Percentiles rank a stretch among this genome's conserved stretches.
phyloP scores from a whole-genome alignment of 2,888 invertebrate genomes.

The Tinea pellionella region DNA sequence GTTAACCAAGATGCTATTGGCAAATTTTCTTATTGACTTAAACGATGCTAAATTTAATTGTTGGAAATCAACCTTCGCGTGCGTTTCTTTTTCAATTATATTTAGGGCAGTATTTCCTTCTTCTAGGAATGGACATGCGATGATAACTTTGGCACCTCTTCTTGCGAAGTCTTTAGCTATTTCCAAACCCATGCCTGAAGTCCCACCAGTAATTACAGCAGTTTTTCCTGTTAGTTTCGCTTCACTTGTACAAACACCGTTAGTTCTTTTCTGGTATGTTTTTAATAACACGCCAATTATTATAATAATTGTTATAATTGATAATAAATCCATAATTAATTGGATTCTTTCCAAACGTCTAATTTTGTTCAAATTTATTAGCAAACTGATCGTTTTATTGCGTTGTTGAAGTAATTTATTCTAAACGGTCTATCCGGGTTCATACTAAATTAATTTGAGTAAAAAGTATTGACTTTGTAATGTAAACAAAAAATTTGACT shows the following conservation, averaged over 20 bases:
- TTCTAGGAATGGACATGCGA: conserved; percentile 34
- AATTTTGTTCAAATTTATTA: too few species aligned
- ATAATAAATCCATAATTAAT: not conserved
- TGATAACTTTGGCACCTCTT: conserved; percentile 32
- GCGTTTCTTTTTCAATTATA: conserved; percentile 21
- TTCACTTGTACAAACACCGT: conserved; percentile 4
- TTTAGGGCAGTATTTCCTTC: conserved; percentile 25
- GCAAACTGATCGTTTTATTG: too few species aligned
- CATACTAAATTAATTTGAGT: too few species aligned
- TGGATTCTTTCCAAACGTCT: too few species aligned
- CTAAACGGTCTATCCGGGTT: too few species aligned
- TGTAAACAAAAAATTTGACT: too few species aligned
- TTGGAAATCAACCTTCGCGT: conserved; percentile 20
- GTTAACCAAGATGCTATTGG: conserved; percentile 36
- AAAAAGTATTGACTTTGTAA: too few species aligned
- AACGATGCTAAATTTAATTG: conserved; percentile 30
- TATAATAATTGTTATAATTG: not conserved
- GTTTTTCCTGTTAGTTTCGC: conserved; percentile 17
- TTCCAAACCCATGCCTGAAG: conserved; percentile 37
- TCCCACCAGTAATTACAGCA: conserved; percentile 24
- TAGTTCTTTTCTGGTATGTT: conserved; percentile 7
- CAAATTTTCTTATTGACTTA: conserved; percentile 46
- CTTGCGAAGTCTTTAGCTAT: conserved; percentile 34
- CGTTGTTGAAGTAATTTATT: too few species aligned
- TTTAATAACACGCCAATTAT: not conserved